Percentiles rank a stretch among this genome's conserved stretches.
These are phyloP conservation scores for Hydrozoanthus tunicans DNA, from an alignment of 64 coral and sea anemone genomes.

Conservation along the genomic window DNA sequence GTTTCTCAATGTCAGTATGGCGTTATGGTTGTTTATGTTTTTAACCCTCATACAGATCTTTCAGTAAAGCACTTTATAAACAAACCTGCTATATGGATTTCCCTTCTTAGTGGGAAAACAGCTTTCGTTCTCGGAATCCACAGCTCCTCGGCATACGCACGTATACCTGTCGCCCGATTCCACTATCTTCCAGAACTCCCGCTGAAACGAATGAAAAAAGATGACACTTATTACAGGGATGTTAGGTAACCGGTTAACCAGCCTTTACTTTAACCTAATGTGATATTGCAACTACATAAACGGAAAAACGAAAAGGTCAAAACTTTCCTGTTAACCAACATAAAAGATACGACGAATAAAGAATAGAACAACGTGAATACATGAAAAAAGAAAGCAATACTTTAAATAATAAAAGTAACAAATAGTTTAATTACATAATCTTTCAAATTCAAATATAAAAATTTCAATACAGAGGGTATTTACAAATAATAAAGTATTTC, in stretches of 20 bases:
- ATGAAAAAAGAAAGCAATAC: too few relatives aligned
- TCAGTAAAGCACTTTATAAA: background rate
- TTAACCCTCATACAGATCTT: background rate
- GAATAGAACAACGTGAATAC: too few relatives aligned
- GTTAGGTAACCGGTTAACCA: too few relatives aligned
- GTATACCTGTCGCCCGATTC: constrained; percentile 29
- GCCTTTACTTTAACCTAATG: background rate
- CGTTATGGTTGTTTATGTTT: background rate
- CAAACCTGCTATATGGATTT: constrained; percentile 34
- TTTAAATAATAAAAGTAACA: too few relatives aligned
- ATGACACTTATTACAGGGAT: too few relatives aligned
- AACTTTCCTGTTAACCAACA: too few relatives aligned
- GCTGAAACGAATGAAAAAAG: background rate
- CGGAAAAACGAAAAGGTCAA: too few relatives aligned
- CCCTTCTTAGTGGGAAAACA: constrained; percentile 49
- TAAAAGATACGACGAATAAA: too few relatives aligned
- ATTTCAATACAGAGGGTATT: too few relatives aligned
- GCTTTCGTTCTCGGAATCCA: background rate
- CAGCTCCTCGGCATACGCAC: constrained; percentile 24
- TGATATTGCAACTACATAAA: background rate
- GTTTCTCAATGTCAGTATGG: background rate
- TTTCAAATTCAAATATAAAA: too few relatives aligned
- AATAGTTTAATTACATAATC: too few relatives aligned
- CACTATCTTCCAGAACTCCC: constrained; percentile 26
- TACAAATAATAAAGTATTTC: too few relatives aligned